Evolutionary conservation across 2,113 vertebrate genomes (phyloP).

Genomic region (Oplegnathus fasciatus): DNA sequence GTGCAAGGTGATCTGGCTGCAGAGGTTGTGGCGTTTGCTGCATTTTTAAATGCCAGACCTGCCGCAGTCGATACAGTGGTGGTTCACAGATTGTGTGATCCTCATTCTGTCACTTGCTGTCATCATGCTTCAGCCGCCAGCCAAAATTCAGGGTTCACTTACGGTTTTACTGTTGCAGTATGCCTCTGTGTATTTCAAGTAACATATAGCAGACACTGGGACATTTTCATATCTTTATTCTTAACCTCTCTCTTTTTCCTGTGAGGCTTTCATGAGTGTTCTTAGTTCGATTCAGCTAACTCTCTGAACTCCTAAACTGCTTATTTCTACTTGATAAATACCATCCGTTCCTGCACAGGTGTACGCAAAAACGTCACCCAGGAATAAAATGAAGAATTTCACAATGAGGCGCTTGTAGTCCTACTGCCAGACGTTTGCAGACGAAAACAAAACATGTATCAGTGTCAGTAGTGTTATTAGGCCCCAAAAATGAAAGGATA

Average conservation of each 20-base stretch:
- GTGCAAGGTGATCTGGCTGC: not conserved
- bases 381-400: not conserved
- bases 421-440: not conserved
- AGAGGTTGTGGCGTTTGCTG: not conserved
- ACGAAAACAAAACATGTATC: no score
- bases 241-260: no score
- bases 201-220: not conserved
- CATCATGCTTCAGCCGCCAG: slow-evolving; percentile 1
- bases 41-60: slow-evolving; percentile 9
- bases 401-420: not conserved
- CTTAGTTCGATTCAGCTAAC: not conserved
- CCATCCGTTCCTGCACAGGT: not conserved
- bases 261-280: not conserved
- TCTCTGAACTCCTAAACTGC: not conserved
- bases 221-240: not conserved
- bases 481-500: no score
- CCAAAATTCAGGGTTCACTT: not conserved
- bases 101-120: slow-evolving; percentile 6
- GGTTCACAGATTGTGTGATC: not conserved
- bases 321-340: not conserved
- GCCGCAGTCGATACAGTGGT: not conserved
- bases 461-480: no score
- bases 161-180: not conserved
- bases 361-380: not conserved
- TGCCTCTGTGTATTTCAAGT: not conserved